These are phyloP conservation scores for Chloropsis hardwickii DNA, from an alignment of 2,113 vertebrate genomes.

Conservation along the genomic window DNA sequence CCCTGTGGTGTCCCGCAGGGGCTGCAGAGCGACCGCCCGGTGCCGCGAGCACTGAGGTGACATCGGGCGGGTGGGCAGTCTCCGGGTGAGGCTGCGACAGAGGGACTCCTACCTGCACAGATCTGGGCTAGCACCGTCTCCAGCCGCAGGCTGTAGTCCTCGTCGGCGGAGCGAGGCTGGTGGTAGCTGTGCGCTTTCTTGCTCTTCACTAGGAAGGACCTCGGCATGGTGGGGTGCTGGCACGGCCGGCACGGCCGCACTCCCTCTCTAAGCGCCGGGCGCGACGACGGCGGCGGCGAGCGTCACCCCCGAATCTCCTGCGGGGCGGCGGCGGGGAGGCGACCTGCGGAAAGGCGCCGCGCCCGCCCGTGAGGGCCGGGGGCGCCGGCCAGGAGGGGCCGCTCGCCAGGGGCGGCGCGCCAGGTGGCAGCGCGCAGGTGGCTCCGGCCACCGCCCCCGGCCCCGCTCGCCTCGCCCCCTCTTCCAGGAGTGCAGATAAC, in stretches of 20 bases:
- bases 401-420: constrained; percentile 68
- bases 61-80: neutral
- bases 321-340: neutral
- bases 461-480: neutral
- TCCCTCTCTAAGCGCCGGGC: neutral
- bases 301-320: neutral
- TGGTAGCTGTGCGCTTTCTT: constrained; percentile 98
- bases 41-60: neutral
- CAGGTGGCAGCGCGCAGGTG: constrained; percentile 93
- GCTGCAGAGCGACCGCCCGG: neutral
- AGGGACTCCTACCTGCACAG: constrained; percentile 81
- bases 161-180: constrained; percentile 83
- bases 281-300: neutral
- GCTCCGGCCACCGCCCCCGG: constrained; percentile 4
- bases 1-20: neutral
- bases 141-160: constrained; percentile 77
- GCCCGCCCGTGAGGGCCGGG: neutral
- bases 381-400: neutral
- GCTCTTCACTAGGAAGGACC: constrained; percentile 96
- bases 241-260: neutral
- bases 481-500: neutral
- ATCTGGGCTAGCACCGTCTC: constrained; percentile 80
- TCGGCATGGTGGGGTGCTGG: constrained; percentile 80
- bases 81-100: neutral
- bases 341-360: neutral